phyloP scores from a whole-genome alignment of 2,797 vertebrate species.

The Takifugu rubripes region DNA sequence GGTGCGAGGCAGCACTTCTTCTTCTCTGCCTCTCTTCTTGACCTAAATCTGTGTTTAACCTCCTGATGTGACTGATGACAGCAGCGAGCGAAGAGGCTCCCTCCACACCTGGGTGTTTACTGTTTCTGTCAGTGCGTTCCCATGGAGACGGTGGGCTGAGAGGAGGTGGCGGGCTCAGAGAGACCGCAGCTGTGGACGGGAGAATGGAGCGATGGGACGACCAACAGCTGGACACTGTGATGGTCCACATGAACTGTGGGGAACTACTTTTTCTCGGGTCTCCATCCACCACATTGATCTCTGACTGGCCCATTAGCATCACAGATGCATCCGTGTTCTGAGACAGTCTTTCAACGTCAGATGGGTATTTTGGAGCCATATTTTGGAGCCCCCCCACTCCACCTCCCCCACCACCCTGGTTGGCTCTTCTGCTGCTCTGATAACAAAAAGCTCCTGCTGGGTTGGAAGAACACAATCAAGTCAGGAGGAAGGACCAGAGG shows the following conservation, averaged over 20 bases:
- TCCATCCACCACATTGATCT: too few relatives aligned
- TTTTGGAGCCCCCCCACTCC: too few relatives aligned
- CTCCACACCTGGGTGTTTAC: slow-evolving; percentile 69
- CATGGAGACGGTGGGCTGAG: slow-evolving; percentile 50
- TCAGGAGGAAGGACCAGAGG: slow-evolving; percentile 35
- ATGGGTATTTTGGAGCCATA: too few relatives aligned
- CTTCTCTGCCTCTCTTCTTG: slow-evolving; percentile 5
- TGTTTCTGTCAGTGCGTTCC: slow-evolving; percentile 63
- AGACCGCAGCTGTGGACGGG: slow-evolving; percentile 39
- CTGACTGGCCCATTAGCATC: too few relatives aligned
- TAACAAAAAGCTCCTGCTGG: slow-evolving; percentile 40
- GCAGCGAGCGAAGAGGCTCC: slow-evolving; percentile 49
- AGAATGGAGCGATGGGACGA: slow-evolving; percentile 32
- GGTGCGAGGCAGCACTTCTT: neutral
- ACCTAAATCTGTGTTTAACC: slow-evolving; percentile 36
- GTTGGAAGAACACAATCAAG: slow-evolving; percentile 17
- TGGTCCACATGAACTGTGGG: too few relatives aligned
- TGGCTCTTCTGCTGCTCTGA: slow-evolving; percentile 1
- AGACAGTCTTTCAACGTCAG: too few relatives aligned
- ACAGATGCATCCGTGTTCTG: too few relatives aligned
- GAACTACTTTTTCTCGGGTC: too few relatives aligned
- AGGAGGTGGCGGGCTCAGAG: slow-evolving; percentile 45
- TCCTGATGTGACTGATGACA: slow-evolving; percentile 44
- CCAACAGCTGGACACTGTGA: slow-evolving; percentile 48
- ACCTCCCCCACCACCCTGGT: neutral